A percentile compares a stretch with the other conserved stretches of the same genome.
These are phyloP conservation scores for Clarias laeviceps DNA, from an alignment of 2,797 vertebrate species.

Conservation along the genomic window DNA sequence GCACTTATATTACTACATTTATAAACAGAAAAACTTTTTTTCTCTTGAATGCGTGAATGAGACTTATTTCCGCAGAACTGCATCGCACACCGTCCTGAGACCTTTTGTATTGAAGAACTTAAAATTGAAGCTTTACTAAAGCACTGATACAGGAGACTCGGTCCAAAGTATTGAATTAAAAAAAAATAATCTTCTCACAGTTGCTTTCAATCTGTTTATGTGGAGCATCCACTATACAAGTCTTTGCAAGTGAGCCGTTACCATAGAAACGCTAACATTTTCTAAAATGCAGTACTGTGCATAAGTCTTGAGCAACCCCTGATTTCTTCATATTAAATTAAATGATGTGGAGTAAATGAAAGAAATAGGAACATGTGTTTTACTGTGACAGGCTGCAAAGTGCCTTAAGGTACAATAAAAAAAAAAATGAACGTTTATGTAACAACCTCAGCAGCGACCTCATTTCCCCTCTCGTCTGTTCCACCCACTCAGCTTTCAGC, in stretches of 20 bases:
- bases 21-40: constrained; percentile 1
- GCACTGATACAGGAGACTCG: background rate
- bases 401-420: too few relatives aligned
- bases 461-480: too few relatives aligned
- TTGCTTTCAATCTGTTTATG: background rate
- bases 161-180: background rate
- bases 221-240: background rate
- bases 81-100: background rate
- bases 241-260: background rate
- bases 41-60: background rate
- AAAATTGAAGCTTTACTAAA: background rate
- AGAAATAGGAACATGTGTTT: too few relatives aligned
- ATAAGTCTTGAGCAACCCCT: background rate
- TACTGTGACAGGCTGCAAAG: too few relatives aligned
- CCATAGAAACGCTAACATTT: background rate
- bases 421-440: too few relatives aligned
- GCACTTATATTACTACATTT: background rate
- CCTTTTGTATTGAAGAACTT: background rate
- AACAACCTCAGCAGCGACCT: too few relatives aligned
- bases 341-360: too few relatives aligned
- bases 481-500: too few relatives aligned
- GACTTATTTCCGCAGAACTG: background rate
- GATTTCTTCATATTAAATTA: too few relatives aligned
- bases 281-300: background rate
- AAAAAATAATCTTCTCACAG: background rate